phyloP scores from a whole-genome alignment of 30 jellyfish, hydroid and myxozoan genomes.

The Turritopsis rubra region DNA sequence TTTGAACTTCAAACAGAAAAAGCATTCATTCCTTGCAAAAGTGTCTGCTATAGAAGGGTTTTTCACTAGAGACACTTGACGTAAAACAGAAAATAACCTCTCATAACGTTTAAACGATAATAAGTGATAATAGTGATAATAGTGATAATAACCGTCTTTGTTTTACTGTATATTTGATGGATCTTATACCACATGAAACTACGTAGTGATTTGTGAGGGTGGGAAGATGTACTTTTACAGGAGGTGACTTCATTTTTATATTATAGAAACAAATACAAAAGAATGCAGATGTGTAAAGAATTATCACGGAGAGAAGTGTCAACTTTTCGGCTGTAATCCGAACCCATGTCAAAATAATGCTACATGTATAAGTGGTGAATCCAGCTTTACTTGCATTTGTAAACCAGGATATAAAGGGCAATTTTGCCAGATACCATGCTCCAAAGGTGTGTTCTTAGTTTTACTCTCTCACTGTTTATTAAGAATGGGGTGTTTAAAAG shows the following conservation, averaged over 20 bases:
- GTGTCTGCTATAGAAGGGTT: too few relatives aligned
- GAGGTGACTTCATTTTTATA: not conserved
- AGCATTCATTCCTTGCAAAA: too few relatives aligned
- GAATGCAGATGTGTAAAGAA: conserved; percentile 63
- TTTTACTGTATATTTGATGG: too few relatives aligned
- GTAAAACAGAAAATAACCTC: too few relatives aligned
- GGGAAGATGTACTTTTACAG: too few relatives aligned
- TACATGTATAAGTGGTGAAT: conserved; percentile 1
- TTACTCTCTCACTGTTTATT: not conserved
- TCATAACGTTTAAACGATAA: too few relatives aligned
- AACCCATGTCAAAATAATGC: conserved; percentile 78
- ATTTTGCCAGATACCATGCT: conserved; percentile 60
- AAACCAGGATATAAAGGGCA: conserved; percentile 69
- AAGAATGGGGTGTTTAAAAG: too few relatives aligned
- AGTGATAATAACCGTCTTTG: not conserved
- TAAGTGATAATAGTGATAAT: too few relatives aligned
- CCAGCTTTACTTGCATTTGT: conserved; percentile 53
- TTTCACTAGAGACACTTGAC: too few relatives aligned
- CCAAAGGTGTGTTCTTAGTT: conserved; percentile 45
- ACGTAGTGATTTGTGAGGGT: too few relatives aligned
- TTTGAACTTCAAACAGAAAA: too few relatives aligned
- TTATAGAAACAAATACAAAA: conserved; percentile 7
- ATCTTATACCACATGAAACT: too few relatives aligned
- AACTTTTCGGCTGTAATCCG: conserved; percentile 58
- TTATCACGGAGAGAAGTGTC: conserved; percentile 71